Conservation (phyloP, 2,113 vertebrate species). For the Tricholaema leucomelas region DNA sequence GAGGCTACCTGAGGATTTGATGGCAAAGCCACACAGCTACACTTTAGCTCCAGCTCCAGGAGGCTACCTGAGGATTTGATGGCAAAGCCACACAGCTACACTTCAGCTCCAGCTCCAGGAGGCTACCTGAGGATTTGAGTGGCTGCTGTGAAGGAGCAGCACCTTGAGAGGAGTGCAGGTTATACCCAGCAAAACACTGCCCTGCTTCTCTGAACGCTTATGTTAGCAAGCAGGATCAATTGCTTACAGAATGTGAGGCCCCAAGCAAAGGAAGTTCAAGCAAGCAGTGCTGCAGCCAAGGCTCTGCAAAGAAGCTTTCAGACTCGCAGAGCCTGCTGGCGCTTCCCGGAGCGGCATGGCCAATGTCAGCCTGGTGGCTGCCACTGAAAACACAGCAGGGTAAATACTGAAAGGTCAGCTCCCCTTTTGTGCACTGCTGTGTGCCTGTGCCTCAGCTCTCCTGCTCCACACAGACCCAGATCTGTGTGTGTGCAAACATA, state of each 20-base stretch:
- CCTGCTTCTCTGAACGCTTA: conserved; percentile 6
- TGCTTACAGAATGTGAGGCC: conserved; percentile 47
- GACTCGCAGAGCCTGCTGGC: conserved; percentile 4
- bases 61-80: too few relatives aligned
- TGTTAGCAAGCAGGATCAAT: conserved; percentile 32
- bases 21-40: neutral
- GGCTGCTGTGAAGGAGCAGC: neutral
- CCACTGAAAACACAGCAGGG: conserved; percentile 56
- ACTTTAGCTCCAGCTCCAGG: too few relatives aligned
- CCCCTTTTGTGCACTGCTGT: conserved; percentile 56
- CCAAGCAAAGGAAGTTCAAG: conserved; percentile 28
- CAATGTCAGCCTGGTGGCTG: conserved; percentile 53
- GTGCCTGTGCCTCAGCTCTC: conserved; percentile 11
- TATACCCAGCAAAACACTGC: neutral
- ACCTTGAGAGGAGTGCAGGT: neutral
- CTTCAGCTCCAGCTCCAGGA: neutral
- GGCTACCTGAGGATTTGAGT: neutral
- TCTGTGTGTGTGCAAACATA: conserved; percentile 32
- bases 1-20: neutral
- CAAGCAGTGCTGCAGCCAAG: neutral
- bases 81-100: too few relatives aligned
- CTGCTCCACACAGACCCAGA: conserved; percentile 39
- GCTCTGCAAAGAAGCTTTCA: conserved; percentile 60
- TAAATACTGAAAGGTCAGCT: conserved; percentile 63
- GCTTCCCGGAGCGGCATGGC: neutral